These are phyloP conservation scores for Scatophagus argus DNA, from an alignment of 2,113 vertebrate genomes.

Conservation along the genomic window DNA sequence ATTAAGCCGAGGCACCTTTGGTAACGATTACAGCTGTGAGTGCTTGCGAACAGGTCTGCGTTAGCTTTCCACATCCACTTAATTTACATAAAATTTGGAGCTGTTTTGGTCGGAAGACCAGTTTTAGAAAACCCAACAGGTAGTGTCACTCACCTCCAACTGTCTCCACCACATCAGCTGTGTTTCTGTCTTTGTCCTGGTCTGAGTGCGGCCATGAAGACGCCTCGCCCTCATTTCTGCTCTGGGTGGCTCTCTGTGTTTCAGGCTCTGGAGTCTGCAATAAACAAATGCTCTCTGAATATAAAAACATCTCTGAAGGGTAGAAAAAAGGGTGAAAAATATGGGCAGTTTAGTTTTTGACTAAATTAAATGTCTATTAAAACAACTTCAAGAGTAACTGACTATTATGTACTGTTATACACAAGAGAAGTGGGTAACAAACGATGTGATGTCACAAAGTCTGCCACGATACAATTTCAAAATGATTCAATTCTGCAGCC, in stretches of 20 bases:
- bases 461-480: too few species aligned
- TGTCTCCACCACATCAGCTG: constrained; percentile 52
- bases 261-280: constrained; percentile 68
- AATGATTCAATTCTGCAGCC: too few species aligned
- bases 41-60: not conserved
- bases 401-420: not conserved
- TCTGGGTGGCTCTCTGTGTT: constrained; percentile 59
- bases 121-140: not conserved
- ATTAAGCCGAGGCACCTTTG: not conserved
- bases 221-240: constrained; percentile 81
- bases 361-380: not conserved
- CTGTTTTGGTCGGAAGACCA: too few species aligned
- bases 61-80: not conserved
- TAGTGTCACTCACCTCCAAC: constrained; percentile 58
- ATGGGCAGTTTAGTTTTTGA: not conserved
- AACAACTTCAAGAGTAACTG: not conserved
- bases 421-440: too few species aligned
- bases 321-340: not conserved
- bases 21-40: not conserved
- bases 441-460: too few species aligned
- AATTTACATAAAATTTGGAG: too few species aligned
- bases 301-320: constrained; percentile 9
- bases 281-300: constrained; percentile 18
- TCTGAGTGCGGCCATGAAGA: constrained; percentile 83
- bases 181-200: constrained; percentile 70